These are phyloP conservation scores for Diorhabda sublineata DNA, from an alignment of 1,140 invertebrate genomes.

Conservation along the genomic window DNA sequence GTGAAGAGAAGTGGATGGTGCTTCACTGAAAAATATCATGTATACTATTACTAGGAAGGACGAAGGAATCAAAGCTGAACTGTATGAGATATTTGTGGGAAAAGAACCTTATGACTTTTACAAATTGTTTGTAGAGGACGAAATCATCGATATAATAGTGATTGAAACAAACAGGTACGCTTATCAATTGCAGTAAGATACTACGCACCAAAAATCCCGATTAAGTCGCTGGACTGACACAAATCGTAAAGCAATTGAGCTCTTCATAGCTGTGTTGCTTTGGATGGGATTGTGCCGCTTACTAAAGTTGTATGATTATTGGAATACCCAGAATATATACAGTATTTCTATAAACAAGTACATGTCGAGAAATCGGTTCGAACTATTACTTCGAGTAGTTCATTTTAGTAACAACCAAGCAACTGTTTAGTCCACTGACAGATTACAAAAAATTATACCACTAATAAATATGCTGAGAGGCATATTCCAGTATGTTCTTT, in stretches of 20 bases:
- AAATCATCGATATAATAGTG: slow-evolving; percentile 6
- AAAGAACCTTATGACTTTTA: neutral
- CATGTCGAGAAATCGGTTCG: slow-evolving; percentile 35
- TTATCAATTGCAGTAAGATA: neutral
- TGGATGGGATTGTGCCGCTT: slow-evolving; percentile 18
- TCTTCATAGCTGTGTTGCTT: slow-evolving; percentile 1
- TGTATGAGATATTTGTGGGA: neutral
- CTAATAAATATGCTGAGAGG: slow-evolving; percentile 24
- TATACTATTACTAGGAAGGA: no score
- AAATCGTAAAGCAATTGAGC: neutral
- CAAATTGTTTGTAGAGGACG: neutral
- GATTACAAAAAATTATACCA: slow-evolving; percentile 32
- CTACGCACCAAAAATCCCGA: neutral
- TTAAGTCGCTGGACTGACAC: slow-evolving; percentile 4
- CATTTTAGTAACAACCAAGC: slow-evolving; percentile 34
- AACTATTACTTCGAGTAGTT: slow-evolving; percentile 31
- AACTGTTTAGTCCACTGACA: slow-evolving; percentile 23
- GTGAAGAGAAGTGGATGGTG: no score
- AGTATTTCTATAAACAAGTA: slow-evolving; percentile 23
- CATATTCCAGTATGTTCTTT: slow-evolving; percentile 23
- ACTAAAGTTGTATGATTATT: slow-evolving; percentile 22
- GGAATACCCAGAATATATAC: slow-evolving; percentile 22
- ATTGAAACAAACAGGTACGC: slow-evolving; percentile 8
- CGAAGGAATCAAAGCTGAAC: no score
- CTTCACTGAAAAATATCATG: no score